phyloP scores from a whole-genome alignment of 1,140 invertebrate genomes.

The Drosophila lowei region DNA sequence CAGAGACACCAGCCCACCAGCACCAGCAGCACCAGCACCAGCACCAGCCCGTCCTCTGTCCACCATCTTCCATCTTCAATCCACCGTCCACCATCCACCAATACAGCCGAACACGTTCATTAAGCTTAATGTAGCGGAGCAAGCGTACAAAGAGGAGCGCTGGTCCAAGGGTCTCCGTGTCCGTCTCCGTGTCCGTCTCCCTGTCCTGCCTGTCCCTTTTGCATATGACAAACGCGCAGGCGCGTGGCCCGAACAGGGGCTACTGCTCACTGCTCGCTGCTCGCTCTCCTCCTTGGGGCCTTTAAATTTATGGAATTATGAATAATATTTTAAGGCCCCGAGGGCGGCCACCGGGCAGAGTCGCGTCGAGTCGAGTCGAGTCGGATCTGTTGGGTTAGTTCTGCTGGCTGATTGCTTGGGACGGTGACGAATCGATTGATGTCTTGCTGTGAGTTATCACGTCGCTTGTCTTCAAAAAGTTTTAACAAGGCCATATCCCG shows the following conservation, averaged over 20 bases:
- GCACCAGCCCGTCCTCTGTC: neutral
- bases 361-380: neutral
- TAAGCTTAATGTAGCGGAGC: constrained; percentile 70
- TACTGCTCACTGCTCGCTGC: neutral
- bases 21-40: too few species aligned
- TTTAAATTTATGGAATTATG: constrained; percentile 80
- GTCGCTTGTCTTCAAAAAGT: constrained; percentile 70
- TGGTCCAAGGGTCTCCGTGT: neutral
- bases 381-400: constrained; percentile 55
- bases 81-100: constrained; percentile 22
- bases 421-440: constrained; percentile 79
- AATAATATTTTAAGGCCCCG: constrained; percentile 76
- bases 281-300: constrained; percentile 28
- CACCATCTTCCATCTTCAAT: neutral
- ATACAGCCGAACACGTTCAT: constrained; percentile 73
- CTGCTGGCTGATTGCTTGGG: constrained; percentile 68
- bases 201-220: constrained; percentile 43
- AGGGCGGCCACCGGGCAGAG: constrained; percentile 58
- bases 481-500: constrained; percentile 70
- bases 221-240: constrained; percentile 76
- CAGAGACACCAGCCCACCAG: constrained; percentile 37
- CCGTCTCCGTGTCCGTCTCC: too few species aligned
- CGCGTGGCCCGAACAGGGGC: constrained; percentile 47
- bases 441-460: constrained; percentile 78
- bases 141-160: constrained; percentile 29